phyloP scores from a whole-genome alignment of 2,888 invertebrate species.

The Dynastes hyllus region DNA sequence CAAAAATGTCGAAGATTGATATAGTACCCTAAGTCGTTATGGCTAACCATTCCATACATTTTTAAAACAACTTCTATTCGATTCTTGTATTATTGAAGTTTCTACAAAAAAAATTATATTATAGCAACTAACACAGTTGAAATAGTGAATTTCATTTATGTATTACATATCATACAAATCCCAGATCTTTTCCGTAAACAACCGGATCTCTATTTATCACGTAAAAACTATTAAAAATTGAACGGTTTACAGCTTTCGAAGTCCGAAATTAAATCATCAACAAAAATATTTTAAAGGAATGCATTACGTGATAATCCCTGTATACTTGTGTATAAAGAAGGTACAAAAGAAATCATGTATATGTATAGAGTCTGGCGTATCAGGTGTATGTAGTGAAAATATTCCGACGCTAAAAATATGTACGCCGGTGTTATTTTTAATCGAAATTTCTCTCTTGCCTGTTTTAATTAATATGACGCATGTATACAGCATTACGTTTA shows the following conservation, averaged over 20 bases:
- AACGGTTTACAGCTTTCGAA: neutral
- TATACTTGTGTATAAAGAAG: too few relatives aligned
- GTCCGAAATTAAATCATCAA: neutral
- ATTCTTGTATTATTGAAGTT: too few relatives aligned
- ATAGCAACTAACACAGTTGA: too few relatives aligned
- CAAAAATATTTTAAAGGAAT: conserved; percentile 3
- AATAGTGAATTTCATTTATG: too few relatives aligned
- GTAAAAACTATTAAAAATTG: neutral
- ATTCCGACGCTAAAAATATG: conserved; percentile 25
- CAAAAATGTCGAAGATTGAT: too few relatives aligned
- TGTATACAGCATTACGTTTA: conserved; percentile 2
- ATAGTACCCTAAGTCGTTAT: too few relatives aligned
- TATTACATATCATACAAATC: too few relatives aligned
- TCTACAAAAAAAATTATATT: too few relatives aligned
- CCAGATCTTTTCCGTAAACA: too few relatives aligned
- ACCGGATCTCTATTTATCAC: neutral
- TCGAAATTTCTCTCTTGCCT: conserved; percentile 13
- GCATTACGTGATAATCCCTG: too few relatives aligned
- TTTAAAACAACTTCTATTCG: too few relatives aligned
- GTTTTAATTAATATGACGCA: conserved; percentile 39
- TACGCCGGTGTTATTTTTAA: conserved; percentile 33
- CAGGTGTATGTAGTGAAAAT: conserved; percentile 10
- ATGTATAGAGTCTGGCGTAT: conserved; percentile 3
- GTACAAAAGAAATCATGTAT: neutral
- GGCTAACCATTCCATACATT: too few relatives aligned